Percentiles rank a stretch among this genome's conserved stretches.
These are phyloP conservation scores for Neoitamus cyanurus DNA, from an alignment of 2,888 invertebrate species.

Conservation along the genomic window DNA sequence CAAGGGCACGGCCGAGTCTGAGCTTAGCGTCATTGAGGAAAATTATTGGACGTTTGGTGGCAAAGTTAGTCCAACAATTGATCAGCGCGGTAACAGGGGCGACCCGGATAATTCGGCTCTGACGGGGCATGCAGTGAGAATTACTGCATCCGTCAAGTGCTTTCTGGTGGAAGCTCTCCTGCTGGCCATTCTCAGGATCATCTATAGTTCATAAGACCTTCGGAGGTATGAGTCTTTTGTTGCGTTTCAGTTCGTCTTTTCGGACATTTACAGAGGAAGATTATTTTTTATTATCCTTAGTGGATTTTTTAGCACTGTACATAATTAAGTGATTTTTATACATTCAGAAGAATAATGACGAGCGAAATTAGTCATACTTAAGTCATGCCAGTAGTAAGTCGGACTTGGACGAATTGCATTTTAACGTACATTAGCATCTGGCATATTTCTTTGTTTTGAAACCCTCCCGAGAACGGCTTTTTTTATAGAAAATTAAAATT, in stretches of 20 bases:
- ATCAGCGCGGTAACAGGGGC: conserved; percentile 54
- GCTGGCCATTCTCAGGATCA: not conserved
- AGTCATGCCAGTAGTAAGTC: not conserved
- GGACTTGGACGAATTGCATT: not conserved
- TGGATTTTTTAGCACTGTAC: conserved; percentile 13
- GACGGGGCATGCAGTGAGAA: conserved; percentile 43
- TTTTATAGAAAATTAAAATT: not conserved
- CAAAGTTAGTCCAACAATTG: conserved; percentile 54
- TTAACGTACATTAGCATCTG: not conserved
- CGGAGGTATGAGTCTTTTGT: not conserved
- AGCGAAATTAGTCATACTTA: not conserved
- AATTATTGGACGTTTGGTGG: conserved; percentile 52
- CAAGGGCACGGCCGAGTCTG: conserved; percentile 51
- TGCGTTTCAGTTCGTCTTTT: not conserved
- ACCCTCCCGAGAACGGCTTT: not conserved
- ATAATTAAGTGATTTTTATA: conserved; percentile 41
- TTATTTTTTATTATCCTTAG: conserved; percentile 15
- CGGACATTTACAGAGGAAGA: not conserved
- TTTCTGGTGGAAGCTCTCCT: not conserved
- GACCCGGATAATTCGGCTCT: conserved; percentile 55
- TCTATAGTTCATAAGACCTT: not conserved
- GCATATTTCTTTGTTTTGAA: not conserved
- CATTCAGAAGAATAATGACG: not conserved
- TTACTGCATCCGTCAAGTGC: not conserved
- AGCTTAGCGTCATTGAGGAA: conserved; percentile 52